Base-by-base conservation (phyloP, 2,888 invertebrate genomes). In the Diarsia brunnea region DNA sequence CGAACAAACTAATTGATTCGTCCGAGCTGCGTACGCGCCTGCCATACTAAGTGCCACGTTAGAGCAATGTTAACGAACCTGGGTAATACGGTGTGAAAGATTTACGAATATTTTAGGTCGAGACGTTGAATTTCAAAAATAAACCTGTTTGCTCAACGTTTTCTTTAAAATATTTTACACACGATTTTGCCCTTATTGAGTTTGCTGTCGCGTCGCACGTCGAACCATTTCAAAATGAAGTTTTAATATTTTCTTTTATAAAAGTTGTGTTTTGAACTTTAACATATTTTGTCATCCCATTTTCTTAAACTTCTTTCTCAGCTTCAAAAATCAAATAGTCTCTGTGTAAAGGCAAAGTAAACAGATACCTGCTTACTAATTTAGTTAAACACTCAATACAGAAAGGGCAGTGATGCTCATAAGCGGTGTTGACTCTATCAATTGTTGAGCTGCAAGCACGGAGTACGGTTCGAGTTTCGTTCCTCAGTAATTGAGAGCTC, bases 351-450 rank as follows among this genome's bases (percentile, higher is more conserved):
- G 38, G 49, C n/a, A 70, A 73, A 68, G 49, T 67, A 83, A 82
- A 81, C 60, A 74, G n/a, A 51, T 67, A 64, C 58, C 27, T 84
- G 82, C 67, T 60, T 73, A 85, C 70, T 73, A 82, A 85, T 83
- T 73, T 58, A 75, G 79, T 79, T 79, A 84, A 79, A 86, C 75
- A 75, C 65, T 84, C 55, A 24, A 84, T 78, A 85, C 84, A 77
- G 70, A 84, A 84, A 67, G 70, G 61, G 74, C 84, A 83, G 51
- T 75, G 86, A 79, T 86, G 84, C 84, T 84, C 74, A 75, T 86
- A 74, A 81, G 73, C 70, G 65, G 53, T 84, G 87, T 88, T 82
- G 80, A 82, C 77, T 87, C 79, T 77, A 84, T 82, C 77, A 78
- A 82, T 88, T 80, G 84, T 69, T 71, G 84, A 73, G 73, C 85